phyloP scores from a whole-genome alignment of 2,888 invertebrate species.

The Thelaira solivaga region DNA sequence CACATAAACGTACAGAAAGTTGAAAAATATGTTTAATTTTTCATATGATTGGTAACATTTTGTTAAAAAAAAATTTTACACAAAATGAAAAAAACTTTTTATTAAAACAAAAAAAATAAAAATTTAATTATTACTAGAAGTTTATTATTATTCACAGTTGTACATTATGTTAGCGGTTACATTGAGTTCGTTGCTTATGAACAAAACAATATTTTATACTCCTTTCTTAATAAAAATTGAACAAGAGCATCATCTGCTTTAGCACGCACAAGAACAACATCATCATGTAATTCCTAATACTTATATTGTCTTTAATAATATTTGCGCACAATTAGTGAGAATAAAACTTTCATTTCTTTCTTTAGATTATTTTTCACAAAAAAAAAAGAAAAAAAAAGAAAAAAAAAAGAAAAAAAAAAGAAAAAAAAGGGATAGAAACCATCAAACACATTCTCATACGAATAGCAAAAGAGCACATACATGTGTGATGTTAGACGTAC shows the following conservation, averaged over 20 bases:
- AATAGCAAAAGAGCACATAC: too few relatives aligned
- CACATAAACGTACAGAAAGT: too few relatives aligned
- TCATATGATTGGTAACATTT: too few relatives aligned
- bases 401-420: neutral
- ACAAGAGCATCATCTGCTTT: slow-evolving; percentile 53
- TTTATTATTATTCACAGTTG: too few relatives aligned
- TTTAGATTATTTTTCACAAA: slow-evolving; percentile 32
- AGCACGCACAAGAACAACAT: slow-evolving; percentile 56
- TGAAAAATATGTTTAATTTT: too few relatives aligned
- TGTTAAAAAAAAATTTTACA: too few relatives aligned
- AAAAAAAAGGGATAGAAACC: too few relatives aligned
- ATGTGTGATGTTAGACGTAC: neutral
- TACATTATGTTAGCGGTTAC: neutral
- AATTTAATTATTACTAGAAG: too few relatives aligned
- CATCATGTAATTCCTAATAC: slow-evolving; percentile 57
- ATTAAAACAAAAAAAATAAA: too few relatives aligned
- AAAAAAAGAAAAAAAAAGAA: neutral
- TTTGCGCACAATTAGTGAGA: slow-evolving; percentile 61
- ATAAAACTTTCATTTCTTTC: slow-evolving; percentile 56
- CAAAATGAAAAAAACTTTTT: too few relatives aligned
- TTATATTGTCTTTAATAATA: slow-evolving; percentile 59
- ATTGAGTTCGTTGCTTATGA: neutral
- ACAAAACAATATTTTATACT: neutral
- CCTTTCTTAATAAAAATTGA: neutral
- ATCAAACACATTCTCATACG: too few relatives aligned